Conservation (phyloP, 2,888 invertebrate genomes). For the Phalera bucephala region DNA sequence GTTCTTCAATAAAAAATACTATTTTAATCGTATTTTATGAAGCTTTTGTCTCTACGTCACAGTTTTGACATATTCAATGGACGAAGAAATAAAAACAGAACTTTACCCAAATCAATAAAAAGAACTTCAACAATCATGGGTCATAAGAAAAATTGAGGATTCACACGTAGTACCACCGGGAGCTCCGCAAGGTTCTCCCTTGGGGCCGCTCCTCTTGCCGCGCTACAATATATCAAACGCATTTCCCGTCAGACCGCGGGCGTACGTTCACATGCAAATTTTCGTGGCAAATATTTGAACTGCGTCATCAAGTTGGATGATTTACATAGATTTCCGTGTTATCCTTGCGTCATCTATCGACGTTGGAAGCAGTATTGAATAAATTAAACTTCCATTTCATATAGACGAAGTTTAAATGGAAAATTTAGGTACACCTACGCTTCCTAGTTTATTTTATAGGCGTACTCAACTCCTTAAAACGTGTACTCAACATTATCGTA, state of each 20-base stretch:
- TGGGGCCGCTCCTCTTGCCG: conserved; percentile 12
- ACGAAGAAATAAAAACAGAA: too few relatives aligned
- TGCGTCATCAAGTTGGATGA: conserved; percentile 20
- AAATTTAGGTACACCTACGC: conserved; percentile 2
- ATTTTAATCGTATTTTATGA: too few relatives aligned
- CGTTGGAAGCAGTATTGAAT: conserved; percentile 14
- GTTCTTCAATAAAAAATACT: too few relatives aligned
- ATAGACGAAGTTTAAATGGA: conserved; percentile 1
- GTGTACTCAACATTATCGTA: too few relatives aligned
- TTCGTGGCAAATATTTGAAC: conserved; percentile 29
- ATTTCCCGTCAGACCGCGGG: background rate
- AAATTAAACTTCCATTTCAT: conserved; percentile 5
- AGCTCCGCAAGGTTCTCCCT: conserved; percentile 12
- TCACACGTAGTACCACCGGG: background rate
- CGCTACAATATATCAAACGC: conserved; percentile 15
- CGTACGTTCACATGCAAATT: conserved; percentile 11
- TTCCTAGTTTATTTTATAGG: background rate
- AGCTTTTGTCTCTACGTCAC: too few relatives aligned
- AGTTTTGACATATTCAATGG: too few relatives aligned
- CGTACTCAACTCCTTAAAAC: background rate
- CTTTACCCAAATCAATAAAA: too few relatives aligned
- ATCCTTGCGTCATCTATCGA: conserved; percentile 15
- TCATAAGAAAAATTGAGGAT: background rate
- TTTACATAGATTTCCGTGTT: conserved; percentile 36
- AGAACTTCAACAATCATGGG: background rate